Percentiles rank a stretch among this genome's conserved stretches.
Evolutionary conservation across 2,113 vertebrate genomes (phyloP).

Genomic region (Brachyistius frenatus): DNA sequence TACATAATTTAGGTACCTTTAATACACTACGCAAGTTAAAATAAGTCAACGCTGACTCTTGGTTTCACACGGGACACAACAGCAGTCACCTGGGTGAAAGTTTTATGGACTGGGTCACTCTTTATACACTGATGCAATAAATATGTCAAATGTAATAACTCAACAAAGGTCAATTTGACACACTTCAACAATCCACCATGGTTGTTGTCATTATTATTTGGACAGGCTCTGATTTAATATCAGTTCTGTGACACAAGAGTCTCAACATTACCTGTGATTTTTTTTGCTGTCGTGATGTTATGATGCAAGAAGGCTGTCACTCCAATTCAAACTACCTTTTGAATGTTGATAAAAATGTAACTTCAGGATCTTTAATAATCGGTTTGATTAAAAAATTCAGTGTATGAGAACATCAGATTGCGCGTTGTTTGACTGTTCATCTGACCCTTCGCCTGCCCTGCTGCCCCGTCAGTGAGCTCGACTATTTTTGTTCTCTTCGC

Average conservation of each 20-base stretch:
- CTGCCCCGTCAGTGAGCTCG: not conserved
- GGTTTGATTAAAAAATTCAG: not conserved
- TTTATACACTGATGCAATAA: no score
- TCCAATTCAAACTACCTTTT: no score
- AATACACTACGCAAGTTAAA: no score
- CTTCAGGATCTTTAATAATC: not conserved
- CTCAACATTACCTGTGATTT: not conserved
- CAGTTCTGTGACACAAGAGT: not conserved
- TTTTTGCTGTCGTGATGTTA: not conserved
- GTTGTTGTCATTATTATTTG: no score
- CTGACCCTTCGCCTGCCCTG: not conserved
- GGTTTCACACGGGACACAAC: no score
- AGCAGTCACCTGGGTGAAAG: no score
- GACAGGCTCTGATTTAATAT: not conserved
- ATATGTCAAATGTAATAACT: no score
- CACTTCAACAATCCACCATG: no score
- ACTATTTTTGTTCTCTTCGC: not conserved
- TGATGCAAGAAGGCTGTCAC: not conserved
- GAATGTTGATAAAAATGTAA: not conserved
- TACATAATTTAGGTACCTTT: no score
- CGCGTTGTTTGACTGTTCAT: not conserved
- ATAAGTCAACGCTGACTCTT: no score
- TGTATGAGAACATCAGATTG: not conserved
- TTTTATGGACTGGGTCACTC: no score
- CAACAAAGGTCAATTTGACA: no score